Conservation (phyloP, 2,113 vertebrate species). For the Accipiter virgatus region DNA sequence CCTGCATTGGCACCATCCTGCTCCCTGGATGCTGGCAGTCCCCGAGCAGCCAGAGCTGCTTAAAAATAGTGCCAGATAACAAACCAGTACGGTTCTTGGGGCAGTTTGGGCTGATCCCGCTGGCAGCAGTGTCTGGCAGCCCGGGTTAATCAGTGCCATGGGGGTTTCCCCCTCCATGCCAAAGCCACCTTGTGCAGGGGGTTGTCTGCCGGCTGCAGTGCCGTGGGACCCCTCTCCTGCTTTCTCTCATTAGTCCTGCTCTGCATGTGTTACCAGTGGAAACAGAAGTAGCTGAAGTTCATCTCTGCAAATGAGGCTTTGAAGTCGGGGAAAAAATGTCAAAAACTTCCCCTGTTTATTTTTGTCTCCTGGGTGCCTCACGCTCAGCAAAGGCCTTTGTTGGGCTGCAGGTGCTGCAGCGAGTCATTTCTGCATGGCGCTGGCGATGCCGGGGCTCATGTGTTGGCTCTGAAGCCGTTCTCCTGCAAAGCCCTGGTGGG, state of each 20-base stretch:
- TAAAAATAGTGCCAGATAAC: background rate
- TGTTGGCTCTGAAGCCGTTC: background rate
- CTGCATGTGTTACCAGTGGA: background rate
- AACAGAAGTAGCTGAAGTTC: background rate
- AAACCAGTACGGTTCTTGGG: background rate
- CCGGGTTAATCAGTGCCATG: rapidly evolving
- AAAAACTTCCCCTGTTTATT: background rate
- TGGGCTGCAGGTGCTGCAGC: background rate
- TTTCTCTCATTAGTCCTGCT: background rate
- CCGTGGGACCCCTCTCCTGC: background rate
- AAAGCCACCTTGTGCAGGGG: background rate
- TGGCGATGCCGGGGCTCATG: rapidly evolving
- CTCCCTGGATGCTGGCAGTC: background rate
- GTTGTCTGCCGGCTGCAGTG: rapidly evolving
- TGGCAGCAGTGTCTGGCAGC: too few species aligned
- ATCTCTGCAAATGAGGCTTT: background rate
- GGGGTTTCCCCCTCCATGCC: background rate
- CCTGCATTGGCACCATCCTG: background rate
- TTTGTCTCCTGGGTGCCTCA: background rate
- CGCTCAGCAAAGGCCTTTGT: background rate
- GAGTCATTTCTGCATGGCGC: rapidly evolving
- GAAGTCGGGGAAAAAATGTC: background rate
- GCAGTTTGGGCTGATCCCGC: rapidly evolving
- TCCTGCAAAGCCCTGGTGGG: background rate
- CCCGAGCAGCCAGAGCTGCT: background rate